Conservation (phyloP, 2,888 invertebrate species). For the Hoplodrina ambigua region DNA sequence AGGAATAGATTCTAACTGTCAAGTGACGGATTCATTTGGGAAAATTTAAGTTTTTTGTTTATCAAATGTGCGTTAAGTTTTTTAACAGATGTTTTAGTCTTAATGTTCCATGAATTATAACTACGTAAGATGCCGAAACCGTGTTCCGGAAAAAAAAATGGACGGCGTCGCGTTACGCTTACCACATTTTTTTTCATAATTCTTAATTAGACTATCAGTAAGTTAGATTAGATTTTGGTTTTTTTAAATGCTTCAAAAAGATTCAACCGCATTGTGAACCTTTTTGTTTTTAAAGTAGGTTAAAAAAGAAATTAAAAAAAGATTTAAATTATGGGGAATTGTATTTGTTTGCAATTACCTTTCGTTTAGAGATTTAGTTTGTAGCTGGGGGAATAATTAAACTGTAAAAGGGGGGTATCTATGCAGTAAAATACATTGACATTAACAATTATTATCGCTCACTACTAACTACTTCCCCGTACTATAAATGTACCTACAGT, state of each 20-base stretch:
- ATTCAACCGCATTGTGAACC: neutral
- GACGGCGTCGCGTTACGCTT: slow-evolving; percentile 39
- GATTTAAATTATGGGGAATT: neutral
- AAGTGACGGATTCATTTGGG: neutral
- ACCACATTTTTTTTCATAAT: slow-evolving; percentile 10
- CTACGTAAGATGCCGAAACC: slow-evolving; percentile 34
- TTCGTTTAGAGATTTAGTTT: neutral
- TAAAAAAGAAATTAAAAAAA: neutral
- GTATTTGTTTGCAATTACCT: neutral
- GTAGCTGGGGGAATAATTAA: neutral
- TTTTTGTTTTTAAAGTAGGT: neutral
- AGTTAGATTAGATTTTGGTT: slow-evolving; percentile 4
- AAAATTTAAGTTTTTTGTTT: neutral
- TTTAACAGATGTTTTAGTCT: neutral
- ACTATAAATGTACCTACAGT: slow-evolving; percentile 38
- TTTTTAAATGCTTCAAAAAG: slow-evolving; percentile 13
- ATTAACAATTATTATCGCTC: neutral
- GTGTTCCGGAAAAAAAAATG: slow-evolving; percentile 38
- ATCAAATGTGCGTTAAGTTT: neutral
- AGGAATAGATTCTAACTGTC: neutral
- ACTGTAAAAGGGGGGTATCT: neutral
- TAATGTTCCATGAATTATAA: slow-evolving; percentile 21
- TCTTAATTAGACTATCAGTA: slow-evolving; percentile 7
- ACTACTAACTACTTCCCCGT: slow-evolving; percentile 9
- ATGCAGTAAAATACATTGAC: neutral